These are phyloP conservation scores for Halichondria panicea DNA, from an alignment of 37 sponge, comb jelly and placozoan species.

Conservation along the genomic window DNA sequence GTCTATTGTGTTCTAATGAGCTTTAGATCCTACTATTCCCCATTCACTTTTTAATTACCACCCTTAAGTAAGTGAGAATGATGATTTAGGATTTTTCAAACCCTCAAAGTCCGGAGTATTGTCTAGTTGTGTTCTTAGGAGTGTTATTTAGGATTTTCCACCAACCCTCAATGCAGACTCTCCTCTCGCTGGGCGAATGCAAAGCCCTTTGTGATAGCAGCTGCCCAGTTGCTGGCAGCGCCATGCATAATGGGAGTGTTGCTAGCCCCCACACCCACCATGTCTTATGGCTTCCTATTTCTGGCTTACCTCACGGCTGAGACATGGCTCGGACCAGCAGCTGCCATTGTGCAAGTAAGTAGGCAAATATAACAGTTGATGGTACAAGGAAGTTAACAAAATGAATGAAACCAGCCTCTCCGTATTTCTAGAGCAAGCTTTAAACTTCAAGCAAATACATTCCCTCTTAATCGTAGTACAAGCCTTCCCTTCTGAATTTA, in stretches of 20 bases:
- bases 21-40: neutral
- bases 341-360: constrained; percentile 80
- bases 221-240: constrained; percentile 66
- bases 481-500: no score
- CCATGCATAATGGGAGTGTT: constrained; percentile 68
- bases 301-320: constrained; percentile 88
- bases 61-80: neutral
- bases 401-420: no score
- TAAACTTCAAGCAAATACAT: no score
- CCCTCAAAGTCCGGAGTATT: neutral
- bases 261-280: constrained; percentile 58
- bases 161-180: constrained; percentile 16
- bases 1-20: neutral
- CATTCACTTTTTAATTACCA: neutral
- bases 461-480: no score
- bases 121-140: no score
- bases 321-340: constrained; percentile 91
- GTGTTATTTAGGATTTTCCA: no score
- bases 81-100: neutral
- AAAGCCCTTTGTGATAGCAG: constrained; percentile 61
- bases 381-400: no score
- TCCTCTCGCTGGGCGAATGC: constrained; percentile 47
- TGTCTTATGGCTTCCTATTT: constrained; percentile 80
- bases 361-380: neutral
- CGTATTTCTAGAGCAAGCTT: no score